phyloP scores from a whole-genome alignment of 2,113 vertebrate species.

The Grammomys surdaster region DNA sequence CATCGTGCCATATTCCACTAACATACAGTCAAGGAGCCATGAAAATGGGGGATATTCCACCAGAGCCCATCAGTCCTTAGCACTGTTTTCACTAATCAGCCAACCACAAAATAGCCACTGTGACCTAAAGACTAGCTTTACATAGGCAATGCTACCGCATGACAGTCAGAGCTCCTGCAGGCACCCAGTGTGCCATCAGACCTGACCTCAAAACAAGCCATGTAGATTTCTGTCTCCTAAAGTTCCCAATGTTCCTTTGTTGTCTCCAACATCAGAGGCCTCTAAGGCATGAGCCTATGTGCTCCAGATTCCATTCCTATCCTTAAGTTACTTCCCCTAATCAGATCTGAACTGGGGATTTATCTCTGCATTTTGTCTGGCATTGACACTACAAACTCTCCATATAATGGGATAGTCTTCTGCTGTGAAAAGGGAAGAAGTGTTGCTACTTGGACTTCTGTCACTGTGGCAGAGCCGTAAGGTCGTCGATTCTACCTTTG shows the following conservation, averaged over 20 bases:
- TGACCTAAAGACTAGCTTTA: neutral
- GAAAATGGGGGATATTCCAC: neutral
- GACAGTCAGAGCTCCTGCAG: neutral
- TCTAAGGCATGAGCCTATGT: neutral
- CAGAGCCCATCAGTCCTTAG: neutral
- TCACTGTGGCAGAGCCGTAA: neutral
- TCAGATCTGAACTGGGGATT: neutral
- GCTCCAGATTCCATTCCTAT: neutral
- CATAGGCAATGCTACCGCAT: neutral
- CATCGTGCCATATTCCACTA: neutral
- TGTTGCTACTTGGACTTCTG: neutral
- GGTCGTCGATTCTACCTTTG: neutral
- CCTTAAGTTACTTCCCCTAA: neutral
- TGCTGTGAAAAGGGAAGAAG: neutral
- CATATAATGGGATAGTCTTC: fast-evolving
- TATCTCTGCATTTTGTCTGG: neutral
- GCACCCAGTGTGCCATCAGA: neutral
- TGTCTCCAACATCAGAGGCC: neutral
- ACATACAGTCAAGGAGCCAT: neutral
- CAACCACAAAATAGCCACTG: neutral
- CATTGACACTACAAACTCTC: neutral
- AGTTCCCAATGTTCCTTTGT: neutral
- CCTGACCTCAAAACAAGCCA: neutral
- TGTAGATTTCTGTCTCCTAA: neutral
- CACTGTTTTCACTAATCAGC: neutral